Conservation (phyloP, 2,113 vertebrate genomes). For the Sinosuthora webbiana region DNA sequence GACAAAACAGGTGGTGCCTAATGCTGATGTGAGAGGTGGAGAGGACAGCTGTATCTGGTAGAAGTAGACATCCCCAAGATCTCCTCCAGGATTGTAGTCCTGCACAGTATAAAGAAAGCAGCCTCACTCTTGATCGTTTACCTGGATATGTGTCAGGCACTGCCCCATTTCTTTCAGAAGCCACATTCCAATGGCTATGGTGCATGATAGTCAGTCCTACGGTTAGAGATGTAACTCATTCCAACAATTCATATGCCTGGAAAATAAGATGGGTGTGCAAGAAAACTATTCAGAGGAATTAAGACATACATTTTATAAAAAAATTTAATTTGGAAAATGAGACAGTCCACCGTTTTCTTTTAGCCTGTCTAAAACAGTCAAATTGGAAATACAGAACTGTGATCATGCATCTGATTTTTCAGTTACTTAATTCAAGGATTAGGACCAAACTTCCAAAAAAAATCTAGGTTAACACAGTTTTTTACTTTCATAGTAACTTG, state of each 20-base stretch:
- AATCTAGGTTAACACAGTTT: neutral
- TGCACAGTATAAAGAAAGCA: neutral
- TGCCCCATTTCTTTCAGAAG: neutral
- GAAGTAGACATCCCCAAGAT: neutral
- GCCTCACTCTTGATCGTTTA: neutral
- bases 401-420: neutral
- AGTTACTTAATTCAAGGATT: neutral
- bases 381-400: neutral
- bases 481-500: neutral
- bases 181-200: neutral
- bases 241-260: neutral
- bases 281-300: neutral
- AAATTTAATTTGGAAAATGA: neutral
- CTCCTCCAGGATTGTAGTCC: neutral
- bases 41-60: neutral
- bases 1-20: neutral
- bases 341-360: neutral
- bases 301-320: neutral
- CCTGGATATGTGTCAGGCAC: neutral
- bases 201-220: neutral
- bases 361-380: neutral
- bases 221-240: neutral
- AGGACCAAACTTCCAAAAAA: neutral
- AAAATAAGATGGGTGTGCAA: neutral
- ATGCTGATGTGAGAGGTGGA: neutral